These are phyloP conservation scores for Pristionchus arcanus DNA, from an alignment of 2,888 invertebrate species.

Conservation along the genomic window DNA sequence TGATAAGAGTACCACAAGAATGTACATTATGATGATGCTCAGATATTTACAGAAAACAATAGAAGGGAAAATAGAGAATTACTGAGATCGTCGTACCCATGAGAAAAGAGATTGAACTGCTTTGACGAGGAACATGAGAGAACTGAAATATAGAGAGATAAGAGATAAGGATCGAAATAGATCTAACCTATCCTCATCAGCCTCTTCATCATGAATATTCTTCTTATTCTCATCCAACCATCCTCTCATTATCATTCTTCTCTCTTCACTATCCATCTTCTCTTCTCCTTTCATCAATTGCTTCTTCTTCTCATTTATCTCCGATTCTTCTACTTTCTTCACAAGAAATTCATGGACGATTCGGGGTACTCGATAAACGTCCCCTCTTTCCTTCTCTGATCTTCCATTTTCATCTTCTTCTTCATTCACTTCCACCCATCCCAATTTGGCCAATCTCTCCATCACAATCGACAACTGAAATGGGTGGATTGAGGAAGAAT, in stretches of 20 bases:
- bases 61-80: neutral
- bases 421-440: conserved; percentile 49
- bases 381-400: neutral
- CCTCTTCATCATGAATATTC: neutral
- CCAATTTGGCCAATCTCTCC: conserved; percentile 3
- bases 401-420: neutral
- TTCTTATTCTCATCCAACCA: conserved; percentile 17
- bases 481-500: too few species aligned
- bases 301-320: conserved; percentile 32
- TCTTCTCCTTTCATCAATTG: conserved; percentile 41
- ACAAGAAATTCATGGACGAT: conserved; percentile 42
- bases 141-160: neutral
- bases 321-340: conserved; percentile 1
- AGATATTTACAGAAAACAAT: conserved; percentile 4
- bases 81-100: conserved; percentile 19
- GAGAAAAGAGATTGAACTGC: conserved; percentile 25
- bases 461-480: conserved; percentile 44
- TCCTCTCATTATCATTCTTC: neutral
- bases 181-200: neutral
- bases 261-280: neutral
- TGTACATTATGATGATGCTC: neutral
- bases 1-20: neutral
- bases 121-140: neutral
- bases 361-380: conserved; percentile 9
- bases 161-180: neutral